Evolutionary conservation across 2,888 invertebrate genomes (phyloP), one percentile per base, ranked within the genome.

Genomic region (Xylota sylvarum): DNA sequence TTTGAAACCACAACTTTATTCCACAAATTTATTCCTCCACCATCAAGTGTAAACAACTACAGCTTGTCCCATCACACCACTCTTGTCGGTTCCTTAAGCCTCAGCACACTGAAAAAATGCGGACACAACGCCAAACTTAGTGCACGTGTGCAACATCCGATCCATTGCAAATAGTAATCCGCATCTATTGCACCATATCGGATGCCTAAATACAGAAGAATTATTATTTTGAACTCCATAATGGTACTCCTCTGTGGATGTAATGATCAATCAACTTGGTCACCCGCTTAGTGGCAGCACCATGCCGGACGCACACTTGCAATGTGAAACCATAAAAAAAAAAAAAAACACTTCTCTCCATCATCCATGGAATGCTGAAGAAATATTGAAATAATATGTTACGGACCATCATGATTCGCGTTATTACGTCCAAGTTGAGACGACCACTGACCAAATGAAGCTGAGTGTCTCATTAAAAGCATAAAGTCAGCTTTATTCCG

Each of bases 371-470:
- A 50, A 80, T 69, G 74, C 60, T 74, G 73, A 48, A 43, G 69
- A 80, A 84, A 83, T 83, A 83, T 83, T 77, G 55, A 83, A 85
- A 78, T 74, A 60, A 78, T 74, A 62, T 60, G 14, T 67, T 65
- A 72, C 65, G 72, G 52, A 67, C 46, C 72, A 76, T 85, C 76
- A 70, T 64, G 84, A 84, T 84, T 56, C 46, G 56, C 50, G 62
- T 67, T 64, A 80, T 74, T 74, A 74, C 40, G 48, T 46, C 69
- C 62, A 78, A 52, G 40, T 52, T 17, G 40, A 67, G 48, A 60
- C 73, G 52, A 58, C 58, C 72, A 80, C 12, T 81, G 85, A 85
- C 85, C 85, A 85, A 85, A 85, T 85, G 76, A 60, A 77, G 85
- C 37, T 70, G 50, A 70, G 76, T 70, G 70, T 76, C 81, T 85